Evolutionary conservation across 2,797 vertebrate genomes (phyloP), one percentile per base, ranked within the genome.

Genomic region (Halcyon badia): DNA sequence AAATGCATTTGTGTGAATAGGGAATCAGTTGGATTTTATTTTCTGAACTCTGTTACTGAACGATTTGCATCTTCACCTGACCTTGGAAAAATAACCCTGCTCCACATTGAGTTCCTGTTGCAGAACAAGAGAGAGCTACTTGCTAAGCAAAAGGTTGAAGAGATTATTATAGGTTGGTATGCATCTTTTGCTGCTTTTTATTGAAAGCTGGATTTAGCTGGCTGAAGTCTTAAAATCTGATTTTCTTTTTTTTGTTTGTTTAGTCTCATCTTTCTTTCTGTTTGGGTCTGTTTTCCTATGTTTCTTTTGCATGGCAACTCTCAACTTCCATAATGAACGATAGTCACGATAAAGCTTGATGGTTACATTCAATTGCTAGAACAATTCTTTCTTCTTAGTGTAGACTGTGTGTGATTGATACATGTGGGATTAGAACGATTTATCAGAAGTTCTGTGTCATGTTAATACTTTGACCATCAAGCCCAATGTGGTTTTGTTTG

Each of bases 91-190:
- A 98, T 98, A 92, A 96, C 98, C 35, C 96, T 99, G 71, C 91
- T 99, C 91, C 98, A 99, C 72, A 96, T 99, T 18, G 97, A 99
- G 95, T 98, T 99, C 54, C 98, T 99, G 96, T 97, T 99, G 96
- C 98, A 98, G 97, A 98, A 95, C 96, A 98, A 98, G 80, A 99
- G 98, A 96, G 99, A 99, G 80, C 96, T 98, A 54, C 95, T 99
- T 96, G 98, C 98, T 90, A 99, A 98, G 97, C 98, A 99, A 96
- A 99, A 99, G 98, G 98, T 99, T 90, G 99, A 99, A 96, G 98
- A 99, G 90, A 87, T 99, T 87, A 98, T 99, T 70, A 97, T 97
- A 95, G 99, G 99, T 99, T 61, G 95, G 97, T 97, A 94, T 57
- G 46, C 79, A 44, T 92, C 77, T 92, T 89, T 65, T 93, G 33